Evolutionary conservation across 2,888 invertebrate genomes (phyloP), one percentile per base, ranked within the genome.

Genomic region (Eilema caniola): DNA sequence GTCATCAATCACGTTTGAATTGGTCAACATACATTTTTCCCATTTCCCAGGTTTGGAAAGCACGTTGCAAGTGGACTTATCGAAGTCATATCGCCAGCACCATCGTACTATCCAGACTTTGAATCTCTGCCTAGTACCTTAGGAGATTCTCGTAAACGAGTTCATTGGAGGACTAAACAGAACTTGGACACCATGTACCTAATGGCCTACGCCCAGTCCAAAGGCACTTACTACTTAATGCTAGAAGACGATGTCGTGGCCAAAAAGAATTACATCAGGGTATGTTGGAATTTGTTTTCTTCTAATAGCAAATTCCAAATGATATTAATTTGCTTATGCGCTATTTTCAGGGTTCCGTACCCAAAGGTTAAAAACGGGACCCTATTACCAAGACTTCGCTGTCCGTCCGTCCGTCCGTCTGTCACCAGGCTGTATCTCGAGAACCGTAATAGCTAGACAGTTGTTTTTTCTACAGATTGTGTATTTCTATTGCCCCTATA

Each of bases 221-320:
- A 97, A 88, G 99, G 98, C 71, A 97, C 97, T 0, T 99, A 98
- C 91, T 99, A 99, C 88, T 96, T 99, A 24, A 98, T 99, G 96
- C 94, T 99, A 12, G 99, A 99, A 91, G 99, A 99, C 88, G 99
- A 99, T 87, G 98, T 99, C 67, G 94, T 99, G 47, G 98, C 99
- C 0, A 98, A 98, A 87, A 96, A 97, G 1, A 96, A 97, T 73
- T 99, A 98, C 86, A 96, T 98, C 83, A 96, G 97, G 67, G 97
- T 97, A 70, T 98, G 98, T 97, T 60, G 20, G 12, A 25, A 5
- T 25, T 24, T 47, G 0, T 0, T 20, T 37, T 33, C 37, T 37
- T 2, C 12, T 62, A 12, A n/a, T n/a, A 23, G 4, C 20, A 62
- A n/a, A n/a, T n/a, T n/a, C n/a, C n/a, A n/a, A n/a, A n/a, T n/a